These are phyloP conservation scores for Odontomachus brunneus DNA, from an alignment of 1,140 invertebrate genomes.

Conservation along the genomic window DNA sequence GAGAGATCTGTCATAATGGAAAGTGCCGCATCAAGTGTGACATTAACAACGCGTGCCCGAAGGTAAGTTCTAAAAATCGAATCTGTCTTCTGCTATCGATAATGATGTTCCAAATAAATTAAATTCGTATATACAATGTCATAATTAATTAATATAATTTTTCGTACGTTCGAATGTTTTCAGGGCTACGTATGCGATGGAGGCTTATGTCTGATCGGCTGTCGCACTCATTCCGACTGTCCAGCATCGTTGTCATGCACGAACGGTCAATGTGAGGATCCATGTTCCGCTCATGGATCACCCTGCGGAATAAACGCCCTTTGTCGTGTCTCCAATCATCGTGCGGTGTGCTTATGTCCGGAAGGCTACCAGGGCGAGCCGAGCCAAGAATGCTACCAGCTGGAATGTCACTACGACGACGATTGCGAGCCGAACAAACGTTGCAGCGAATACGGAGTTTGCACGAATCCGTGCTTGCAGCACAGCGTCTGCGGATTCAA, in stretches of 20 bases:
- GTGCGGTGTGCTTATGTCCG: slow-evolving; percentile 93
- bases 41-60: slow-evolving; percentile 82
- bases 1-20: slow-evolving; percentile 88
- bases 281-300: slow-evolving; percentile 88
- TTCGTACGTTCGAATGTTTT: background rate
- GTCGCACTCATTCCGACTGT: slow-evolving; percentile 92
- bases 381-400: slow-evolving; percentile 89
- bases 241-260: slow-evolving; percentile 91
- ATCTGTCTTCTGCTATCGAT: slow-evolving; percentile 5
- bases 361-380: slow-evolving; percentile 93
- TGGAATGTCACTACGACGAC: slow-evolving; percentile 91
- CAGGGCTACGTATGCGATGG: slow-evolving; percentile 88
- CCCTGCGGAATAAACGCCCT: slow-evolving; percentile 91
- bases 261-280: slow-evolving; percentile 91
- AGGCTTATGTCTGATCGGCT: slow-evolving; percentile 90
- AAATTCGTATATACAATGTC: slow-evolving; percentile 6
- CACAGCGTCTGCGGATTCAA: slow-evolving; percentile 92
- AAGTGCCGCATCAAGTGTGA: slow-evolving; percentile 89
- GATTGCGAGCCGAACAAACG: slow-evolving; percentile 93
- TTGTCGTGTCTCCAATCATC: slow-evolving; percentile 91
- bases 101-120: slow-evolving; percentile 20
- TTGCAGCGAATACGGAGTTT: slow-evolving; percentile 90
- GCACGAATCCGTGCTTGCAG: slow-evolving; percentile 93
- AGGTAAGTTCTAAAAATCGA: slow-evolving; percentile 74
- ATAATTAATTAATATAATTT: slow-evolving; percentile 12